phyloP scores from a whole-genome alignment of 2,113 vertebrate species.

The Zosterops hypoxanthus region DNA sequence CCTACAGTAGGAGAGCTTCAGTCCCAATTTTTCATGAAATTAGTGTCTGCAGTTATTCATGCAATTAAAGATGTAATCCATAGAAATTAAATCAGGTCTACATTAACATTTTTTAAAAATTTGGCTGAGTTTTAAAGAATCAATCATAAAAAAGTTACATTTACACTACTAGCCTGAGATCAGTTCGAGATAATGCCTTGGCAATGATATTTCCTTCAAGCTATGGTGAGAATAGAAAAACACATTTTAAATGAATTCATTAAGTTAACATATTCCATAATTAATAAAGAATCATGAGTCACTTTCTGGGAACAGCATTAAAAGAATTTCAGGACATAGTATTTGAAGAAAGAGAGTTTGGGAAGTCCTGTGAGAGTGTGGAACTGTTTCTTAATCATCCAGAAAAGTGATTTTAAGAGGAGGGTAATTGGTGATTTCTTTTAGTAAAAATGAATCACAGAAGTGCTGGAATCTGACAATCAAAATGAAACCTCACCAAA shows the following conservation, averaged over 20 bases:
- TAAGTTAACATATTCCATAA: constrained; percentile 34
- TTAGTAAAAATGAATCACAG: background rate
- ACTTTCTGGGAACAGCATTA: constrained; percentile 33
- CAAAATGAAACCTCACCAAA: background rate
- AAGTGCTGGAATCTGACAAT: background rate
- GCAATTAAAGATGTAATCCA: background rate
- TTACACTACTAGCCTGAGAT: background rate
- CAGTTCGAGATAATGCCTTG: background rate
- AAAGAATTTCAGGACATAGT: background rate
- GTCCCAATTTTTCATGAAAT: background rate
- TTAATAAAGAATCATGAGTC: constrained; percentile 25
- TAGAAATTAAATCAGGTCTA: background rate
- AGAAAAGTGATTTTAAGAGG: background rate
- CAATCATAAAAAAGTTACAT: background rate
- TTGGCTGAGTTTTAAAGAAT: background rate
- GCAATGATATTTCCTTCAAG: background rate
- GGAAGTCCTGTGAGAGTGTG: background rate
- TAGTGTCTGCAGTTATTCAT: background rate
- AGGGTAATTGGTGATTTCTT: background rate
- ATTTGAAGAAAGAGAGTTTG: background rate
- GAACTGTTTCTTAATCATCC: background rate
- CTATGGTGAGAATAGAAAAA: background rate
- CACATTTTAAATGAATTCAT: background rate
- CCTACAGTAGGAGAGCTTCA: background rate
- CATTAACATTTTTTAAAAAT: background rate